A percentile compares a stretch with the other conserved stretches of the same genome.
Conservation (phyloP, 2,888 invertebrate species). For the Argynnis bischoffii region DNA sequence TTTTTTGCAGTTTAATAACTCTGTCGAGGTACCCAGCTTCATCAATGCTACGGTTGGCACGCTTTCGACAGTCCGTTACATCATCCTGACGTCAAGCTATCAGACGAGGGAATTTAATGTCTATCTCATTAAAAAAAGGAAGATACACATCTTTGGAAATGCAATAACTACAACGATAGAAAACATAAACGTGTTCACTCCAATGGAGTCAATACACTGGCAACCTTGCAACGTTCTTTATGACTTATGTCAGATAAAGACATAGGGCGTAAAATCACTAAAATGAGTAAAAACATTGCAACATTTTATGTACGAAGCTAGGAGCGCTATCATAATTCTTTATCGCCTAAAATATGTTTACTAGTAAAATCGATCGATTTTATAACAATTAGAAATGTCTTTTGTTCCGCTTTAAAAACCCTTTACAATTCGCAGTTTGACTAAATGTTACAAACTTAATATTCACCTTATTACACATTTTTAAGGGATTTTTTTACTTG, state of each 20-base stretch:
- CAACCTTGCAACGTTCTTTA: slow-evolving; percentile 81
- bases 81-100: slow-evolving; percentile 72
- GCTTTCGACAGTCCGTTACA: slow-evolving; percentile 66
- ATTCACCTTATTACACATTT: neutral
- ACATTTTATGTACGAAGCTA: slow-evolving; percentile 48
- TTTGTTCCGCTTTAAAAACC: neutral
- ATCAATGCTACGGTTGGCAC: slow-evolving; percentile 60
- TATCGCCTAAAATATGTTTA: slow-evolving; percentile 3
- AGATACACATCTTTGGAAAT: slow-evolving; percentile 53
- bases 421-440: neutral
- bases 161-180: slow-evolving; percentile 61
- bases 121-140: slow-evolving; percentile 52
- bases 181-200: slow-evolving; percentile 75
- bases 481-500: no score
- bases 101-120: slow-evolving; percentile 58
- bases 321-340: slow-evolving; percentile 1
- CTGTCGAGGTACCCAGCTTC: slow-evolving; percentile 25
- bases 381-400: slow-evolving; percentile 4
- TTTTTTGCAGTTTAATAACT: slow-evolving; percentile 13
- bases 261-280: slow-evolving; percentile 76
- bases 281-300: slow-evolving; percentile 58
- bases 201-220: slow-evolving; percentile 78
- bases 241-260: slow-evolving; percentile 77
- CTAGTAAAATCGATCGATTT: neutral
- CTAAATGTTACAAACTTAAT: neutral